phyloP scores from a whole-genome alignment of 2,888 invertebrate genomes.

The Dysmachus trigonus region DNA sequence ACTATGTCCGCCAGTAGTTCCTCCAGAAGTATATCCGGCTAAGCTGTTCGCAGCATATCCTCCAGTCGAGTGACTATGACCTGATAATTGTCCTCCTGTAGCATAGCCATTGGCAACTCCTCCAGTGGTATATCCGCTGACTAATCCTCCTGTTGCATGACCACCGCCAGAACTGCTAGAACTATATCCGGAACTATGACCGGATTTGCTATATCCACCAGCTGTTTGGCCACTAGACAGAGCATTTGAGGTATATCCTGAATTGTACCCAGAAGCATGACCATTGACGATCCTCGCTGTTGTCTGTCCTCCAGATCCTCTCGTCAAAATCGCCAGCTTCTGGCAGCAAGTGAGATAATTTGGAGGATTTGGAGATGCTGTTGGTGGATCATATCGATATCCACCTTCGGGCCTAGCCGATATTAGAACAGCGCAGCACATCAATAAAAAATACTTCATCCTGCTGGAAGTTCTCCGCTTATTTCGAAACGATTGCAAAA shows the following conservation, averaged over 20 bases:
- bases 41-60: neutral
- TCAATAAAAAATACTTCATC: slow-evolving; percentile 45
- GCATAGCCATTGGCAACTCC: neutral
- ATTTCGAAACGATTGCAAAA: slow-evolving; percentile 6
- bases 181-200: slow-evolving; percentile 35
- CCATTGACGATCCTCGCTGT: slow-evolving; percentile 60
- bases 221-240: slow-evolving; percentile 56
- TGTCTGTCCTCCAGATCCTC: slow-evolving; percentile 16
- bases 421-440: slow-evolving; percentile 65
- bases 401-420: slow-evolving; percentile 72
- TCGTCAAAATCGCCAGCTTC: slow-evolving; percentile 50
- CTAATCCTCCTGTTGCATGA: neutral
- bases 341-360: slow-evolving; percentile 48
- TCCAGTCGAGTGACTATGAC: neutral
- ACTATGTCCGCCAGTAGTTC: neutral
- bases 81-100: neutral
- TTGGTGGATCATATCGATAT: slow-evolving; percentile 67
- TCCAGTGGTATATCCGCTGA: neutral
- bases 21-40: neutral
- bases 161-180: neutral
- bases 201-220: slow-evolving; percentile 48
- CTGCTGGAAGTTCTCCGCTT: neutral
- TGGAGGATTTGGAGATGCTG: slow-evolving; percentile 9
- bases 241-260: slow-evolving; percentile 62
- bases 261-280: neutral